phyloP scores from a whole-genome alignment of 2,113 vertebrate genomes.

The Bos indicus region DNA sequence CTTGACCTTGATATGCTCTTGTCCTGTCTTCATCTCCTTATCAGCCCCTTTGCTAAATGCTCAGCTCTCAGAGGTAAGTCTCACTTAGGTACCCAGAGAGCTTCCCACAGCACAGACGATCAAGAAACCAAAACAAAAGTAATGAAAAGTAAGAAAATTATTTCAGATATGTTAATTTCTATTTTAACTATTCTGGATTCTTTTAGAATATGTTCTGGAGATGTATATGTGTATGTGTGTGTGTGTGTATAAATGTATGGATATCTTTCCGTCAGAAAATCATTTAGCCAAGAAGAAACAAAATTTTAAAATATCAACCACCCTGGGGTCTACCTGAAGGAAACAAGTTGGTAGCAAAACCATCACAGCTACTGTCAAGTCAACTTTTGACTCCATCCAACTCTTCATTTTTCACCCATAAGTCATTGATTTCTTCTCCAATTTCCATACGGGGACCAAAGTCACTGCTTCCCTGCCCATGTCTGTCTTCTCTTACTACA shows the following conservation, averaged over 20 bases:
- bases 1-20: background rate
- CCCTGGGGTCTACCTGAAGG: background rate
- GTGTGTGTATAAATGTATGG: background rate
- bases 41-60: background rate
- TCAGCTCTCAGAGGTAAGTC: background rate
- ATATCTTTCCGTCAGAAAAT: background rate
- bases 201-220: background rate
- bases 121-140: background rate
- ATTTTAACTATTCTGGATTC: background rate
- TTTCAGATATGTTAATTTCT: background rate
- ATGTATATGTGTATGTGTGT: background rate
- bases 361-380: background rate
- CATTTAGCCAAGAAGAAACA: background rate
- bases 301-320: background rate
- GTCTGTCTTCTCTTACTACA: background rate
- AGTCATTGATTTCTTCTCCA: background rate
- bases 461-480: background rate
- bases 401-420: background rate
- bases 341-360: background rate
- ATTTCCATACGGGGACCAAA: background rate
- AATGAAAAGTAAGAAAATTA: background rate
- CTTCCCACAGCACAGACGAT: background rate
- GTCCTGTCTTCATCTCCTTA: background rate
- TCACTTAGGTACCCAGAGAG: background rate
- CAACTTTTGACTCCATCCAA: background rate